Conservation (phyloP, 2,113 vertebrate species). For the Gavialis gangeticus region DNA sequence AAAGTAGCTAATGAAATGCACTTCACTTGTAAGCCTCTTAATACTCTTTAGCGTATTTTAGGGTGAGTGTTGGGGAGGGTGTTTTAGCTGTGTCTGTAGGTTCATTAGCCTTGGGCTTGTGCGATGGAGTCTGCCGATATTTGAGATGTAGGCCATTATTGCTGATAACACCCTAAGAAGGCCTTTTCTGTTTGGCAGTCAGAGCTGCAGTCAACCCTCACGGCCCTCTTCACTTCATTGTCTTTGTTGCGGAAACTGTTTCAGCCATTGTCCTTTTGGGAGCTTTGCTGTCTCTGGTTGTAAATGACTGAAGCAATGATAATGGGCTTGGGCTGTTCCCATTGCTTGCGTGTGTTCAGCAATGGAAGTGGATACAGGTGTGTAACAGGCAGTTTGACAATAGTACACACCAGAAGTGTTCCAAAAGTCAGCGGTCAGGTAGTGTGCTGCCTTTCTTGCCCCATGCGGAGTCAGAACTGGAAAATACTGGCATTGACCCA, state of each 20-base stretch:
- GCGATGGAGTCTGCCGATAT: neutral
- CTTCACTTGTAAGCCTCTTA: neutral
- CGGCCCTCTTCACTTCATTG: neutral
- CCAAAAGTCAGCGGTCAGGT: too few relatives aligned
- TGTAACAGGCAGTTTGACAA: neutral
- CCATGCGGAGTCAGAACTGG: neutral
- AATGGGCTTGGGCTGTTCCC: neutral
- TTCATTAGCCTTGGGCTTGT: neutral
- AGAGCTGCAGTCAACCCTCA: neutral
- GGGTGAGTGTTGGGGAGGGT: neutral
- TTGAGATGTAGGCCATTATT: neutral
- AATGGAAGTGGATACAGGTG: neutral
- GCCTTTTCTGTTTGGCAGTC: neutral
- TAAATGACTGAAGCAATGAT: neutral
- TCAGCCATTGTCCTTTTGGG: neutral
- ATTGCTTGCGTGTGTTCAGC: neutral
- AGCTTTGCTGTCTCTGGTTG: neutral
- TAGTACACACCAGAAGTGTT: neutral
- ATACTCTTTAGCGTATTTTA: neutral
- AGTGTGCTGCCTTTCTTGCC: neutral
- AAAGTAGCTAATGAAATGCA: neutral
- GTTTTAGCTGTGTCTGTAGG: neutral
- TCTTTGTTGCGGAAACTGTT: neutral
- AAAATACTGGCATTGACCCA: neutral
- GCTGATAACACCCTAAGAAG: neutral